phyloP scores from a whole-genome alignment of 1,140 invertebrate genomes.

The Tetragnatha versicolor region DNA sequence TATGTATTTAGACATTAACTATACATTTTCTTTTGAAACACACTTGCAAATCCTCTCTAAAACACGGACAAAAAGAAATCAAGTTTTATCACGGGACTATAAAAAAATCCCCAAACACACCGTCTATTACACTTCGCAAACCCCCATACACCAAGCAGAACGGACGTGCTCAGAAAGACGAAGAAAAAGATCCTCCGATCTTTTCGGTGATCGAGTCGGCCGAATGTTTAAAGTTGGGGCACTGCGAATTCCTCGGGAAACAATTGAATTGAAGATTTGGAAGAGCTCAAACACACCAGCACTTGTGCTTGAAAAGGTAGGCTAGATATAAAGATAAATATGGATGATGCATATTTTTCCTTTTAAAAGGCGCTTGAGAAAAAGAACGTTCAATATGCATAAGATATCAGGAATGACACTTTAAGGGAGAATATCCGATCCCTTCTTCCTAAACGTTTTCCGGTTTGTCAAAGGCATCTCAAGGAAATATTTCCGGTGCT shows the following conservation, averaged over 20 bases:
- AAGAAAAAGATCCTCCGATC: too few relatives aligned
- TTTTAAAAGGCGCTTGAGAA: neutral
- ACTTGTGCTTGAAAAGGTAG: neutral
- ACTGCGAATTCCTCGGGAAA: neutral
- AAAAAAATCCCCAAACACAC: too few relatives aligned
- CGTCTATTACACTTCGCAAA: too few relatives aligned
- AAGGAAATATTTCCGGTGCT: constrained; percentile 23
- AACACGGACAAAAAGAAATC: too few relatives aligned
- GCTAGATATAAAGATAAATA: constrained; percentile 14
- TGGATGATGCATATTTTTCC: neutral
- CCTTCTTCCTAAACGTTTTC: constrained; percentile 17
- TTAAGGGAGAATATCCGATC: constrained; percentile 28
- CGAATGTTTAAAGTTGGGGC: neutral
- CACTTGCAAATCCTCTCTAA: too few relatives aligned
- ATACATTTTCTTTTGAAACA: too few relatives aligned
- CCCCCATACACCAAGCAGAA: too few relatives aligned
- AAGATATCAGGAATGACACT: constrained; percentile 29
- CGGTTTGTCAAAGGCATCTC: constrained; percentile 21
- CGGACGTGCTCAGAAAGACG: too few relatives aligned
- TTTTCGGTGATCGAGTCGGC: too few relatives aligned
- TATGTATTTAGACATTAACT: too few relatives aligned
- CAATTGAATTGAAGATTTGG: neutral
- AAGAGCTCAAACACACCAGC: neutral
- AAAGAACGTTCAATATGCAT: constrained; percentile 12
- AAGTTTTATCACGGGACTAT: too few relatives aligned